Conservation (phyloP, 2,888 invertebrate species). For the Eledone cirrhosa region DNA sequence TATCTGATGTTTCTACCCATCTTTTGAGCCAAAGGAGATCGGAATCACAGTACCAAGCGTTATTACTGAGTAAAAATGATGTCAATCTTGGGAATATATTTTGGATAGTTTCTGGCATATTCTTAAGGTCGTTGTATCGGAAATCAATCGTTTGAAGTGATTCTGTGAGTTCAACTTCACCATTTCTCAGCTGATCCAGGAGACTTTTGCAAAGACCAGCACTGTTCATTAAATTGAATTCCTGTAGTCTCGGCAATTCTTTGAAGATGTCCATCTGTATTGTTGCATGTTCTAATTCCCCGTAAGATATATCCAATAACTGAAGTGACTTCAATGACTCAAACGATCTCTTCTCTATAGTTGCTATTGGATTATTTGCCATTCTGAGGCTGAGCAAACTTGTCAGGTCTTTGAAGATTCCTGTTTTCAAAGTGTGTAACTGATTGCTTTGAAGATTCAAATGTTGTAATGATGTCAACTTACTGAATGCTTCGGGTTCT, state of each 20-base stretch:
- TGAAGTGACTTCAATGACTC: constrained; percentile 42
- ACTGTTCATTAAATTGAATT: constrained; percentile 50
- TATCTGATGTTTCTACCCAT: constrained; percentile 73
- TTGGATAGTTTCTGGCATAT: constrained; percentile 76
- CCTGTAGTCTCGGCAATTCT: constrained; percentile 45
- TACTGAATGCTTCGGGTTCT: constrained; percentile 43
- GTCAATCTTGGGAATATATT: constrained; percentile 77
- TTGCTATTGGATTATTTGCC: constrained; percentile 51
- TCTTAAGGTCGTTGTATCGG: constrained; percentile 73
- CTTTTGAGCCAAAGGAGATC: constrained; percentile 63
- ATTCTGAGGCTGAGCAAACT: constrained; percentile 46
- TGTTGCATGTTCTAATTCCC: constrained; percentile 34
- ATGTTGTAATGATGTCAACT: constrained; percentile 43
- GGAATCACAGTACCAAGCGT: constrained; percentile 75
- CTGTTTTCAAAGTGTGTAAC: constrained; percentile 40
- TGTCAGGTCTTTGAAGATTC: constrained; percentile 46
- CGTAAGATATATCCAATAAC: constrained; percentile 45
- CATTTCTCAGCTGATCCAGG: constrained; percentile 35
- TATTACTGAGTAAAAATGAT: constrained; percentile 75
- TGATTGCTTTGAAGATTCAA: constrained; percentile 52
- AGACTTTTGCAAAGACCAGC: constrained; percentile 45
- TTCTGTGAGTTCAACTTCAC: constrained; percentile 25
- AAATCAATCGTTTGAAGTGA: constrained; percentile 73
- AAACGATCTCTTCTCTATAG: constrained; percentile 47
- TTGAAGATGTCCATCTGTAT: constrained; percentile 44